A percentile compares a stretch with the other conserved stretches of the same genome.
These are phyloP conservation scores for Danio albolineatus DNA, from an alignment of 2,797 vertebrate genomes.

Conservation along the genomic window DNA sequence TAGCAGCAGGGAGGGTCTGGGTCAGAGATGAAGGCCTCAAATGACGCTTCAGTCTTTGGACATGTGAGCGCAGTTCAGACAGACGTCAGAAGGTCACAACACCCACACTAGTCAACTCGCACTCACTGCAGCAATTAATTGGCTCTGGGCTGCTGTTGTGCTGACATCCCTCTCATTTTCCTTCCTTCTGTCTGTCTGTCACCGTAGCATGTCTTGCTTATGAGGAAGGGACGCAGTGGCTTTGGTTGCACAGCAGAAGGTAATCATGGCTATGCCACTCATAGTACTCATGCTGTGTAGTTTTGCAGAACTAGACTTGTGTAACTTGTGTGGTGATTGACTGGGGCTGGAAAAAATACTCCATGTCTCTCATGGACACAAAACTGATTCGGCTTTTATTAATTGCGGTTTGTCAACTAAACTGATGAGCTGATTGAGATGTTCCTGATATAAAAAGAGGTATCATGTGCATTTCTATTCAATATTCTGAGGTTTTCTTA, in stretches of 20 bases:
- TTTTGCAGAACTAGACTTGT: neutral
- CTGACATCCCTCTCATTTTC: slow-evolving; percentile 39
- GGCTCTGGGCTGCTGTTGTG: slow-evolving; percentile 21
- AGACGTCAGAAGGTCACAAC: slow-evolving; percentile 44
- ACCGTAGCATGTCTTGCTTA: slow-evolving; percentile 26
- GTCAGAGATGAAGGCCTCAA: slow-evolving; percentile 38
- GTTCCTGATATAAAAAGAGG: too few species aligned
- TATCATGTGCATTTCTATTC: too few species aligned
- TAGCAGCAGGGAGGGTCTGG: slow-evolving; percentile 36
- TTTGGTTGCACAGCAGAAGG: slow-evolving; percentile 3
- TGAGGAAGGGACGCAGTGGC: neutral
- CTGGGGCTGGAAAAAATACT: neutral
- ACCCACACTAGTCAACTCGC: slow-evolving; percentile 40
- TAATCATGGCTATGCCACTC: slow-evolving; percentile 17
- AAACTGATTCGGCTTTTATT: neutral
- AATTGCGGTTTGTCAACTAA: too few species aligned
- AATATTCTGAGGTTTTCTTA: too few species aligned
- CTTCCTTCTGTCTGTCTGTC: slow-evolving; percentile 21
- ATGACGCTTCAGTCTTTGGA: slow-evolving; percentile 32
- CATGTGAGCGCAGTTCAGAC: slow-evolving; percentile 27
- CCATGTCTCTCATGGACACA: neutral
- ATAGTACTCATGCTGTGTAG: neutral
- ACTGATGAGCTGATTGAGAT: too few species aligned
- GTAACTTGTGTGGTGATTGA: neutral
- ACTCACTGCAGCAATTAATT: slow-evolving; percentile 49